These are phyloP conservation scores for Anoura caudifer DNA, from an alignment of 2,113 vertebrate species.

Conservation along the genomic window DNA sequence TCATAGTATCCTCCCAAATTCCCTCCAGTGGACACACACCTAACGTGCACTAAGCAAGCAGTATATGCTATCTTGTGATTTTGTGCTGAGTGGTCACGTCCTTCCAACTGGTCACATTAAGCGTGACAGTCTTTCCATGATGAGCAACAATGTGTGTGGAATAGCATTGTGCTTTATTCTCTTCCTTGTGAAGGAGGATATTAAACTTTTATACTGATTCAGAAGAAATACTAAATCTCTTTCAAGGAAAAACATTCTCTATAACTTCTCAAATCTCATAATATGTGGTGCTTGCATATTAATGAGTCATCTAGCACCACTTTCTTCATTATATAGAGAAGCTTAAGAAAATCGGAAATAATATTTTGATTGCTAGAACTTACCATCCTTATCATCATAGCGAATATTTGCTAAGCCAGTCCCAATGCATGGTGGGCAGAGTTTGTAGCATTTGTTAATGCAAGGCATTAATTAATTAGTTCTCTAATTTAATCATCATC, in stretches of 20 bases:
- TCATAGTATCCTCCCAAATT: neutral
- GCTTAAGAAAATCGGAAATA: neutral
- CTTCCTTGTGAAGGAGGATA: neutral
- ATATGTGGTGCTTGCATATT: neutral
- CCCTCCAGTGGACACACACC: neutral
- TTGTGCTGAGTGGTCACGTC: neutral
- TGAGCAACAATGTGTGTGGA: neutral
- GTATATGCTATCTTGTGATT: neutral
- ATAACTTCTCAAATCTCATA: neutral
- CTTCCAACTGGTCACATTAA: neutral
- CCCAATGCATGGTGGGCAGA: neutral
- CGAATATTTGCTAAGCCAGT: slow-evolving; percentile 1
- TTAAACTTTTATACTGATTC: slow-evolving; percentile 12
- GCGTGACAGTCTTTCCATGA: neutral
- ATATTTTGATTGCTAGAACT: neutral
- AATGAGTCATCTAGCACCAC: neutral
- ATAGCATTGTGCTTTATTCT: neutral
- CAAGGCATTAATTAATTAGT: neutral
- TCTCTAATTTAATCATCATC: slow-evolving; percentile 19
- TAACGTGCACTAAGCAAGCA: neutral
- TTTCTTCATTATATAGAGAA: neutral
- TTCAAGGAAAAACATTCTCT: neutral
- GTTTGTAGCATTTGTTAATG: neutral
- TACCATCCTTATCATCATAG: neutral
- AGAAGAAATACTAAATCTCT: slow-evolving; percentile 32